Evolutionary conservation across 2,113 vertebrate genomes (phyloP).

Genomic region (Ascaphus truei): DNA sequence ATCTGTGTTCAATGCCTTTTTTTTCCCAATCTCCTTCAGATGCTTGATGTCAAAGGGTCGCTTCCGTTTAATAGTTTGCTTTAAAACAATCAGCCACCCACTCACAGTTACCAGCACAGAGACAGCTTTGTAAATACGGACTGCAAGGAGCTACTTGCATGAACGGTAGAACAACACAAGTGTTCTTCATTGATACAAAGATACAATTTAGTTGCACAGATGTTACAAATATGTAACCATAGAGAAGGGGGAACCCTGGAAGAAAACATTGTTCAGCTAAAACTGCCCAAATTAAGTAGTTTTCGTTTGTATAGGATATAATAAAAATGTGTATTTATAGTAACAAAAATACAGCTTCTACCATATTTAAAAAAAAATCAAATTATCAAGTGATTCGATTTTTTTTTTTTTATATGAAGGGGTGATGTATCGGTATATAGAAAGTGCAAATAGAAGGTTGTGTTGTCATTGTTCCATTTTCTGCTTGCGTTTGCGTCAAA

Average conservation of each 20-base stretch:
- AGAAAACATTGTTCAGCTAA: neutral
- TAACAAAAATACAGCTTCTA: too few species aligned
- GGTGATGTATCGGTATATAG: too few species aligned
- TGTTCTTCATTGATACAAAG: neutral
- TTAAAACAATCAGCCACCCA: conserved; percentile 27
- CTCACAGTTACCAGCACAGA: conserved; percentile 15
- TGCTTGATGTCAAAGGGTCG: conserved; percentile 27
- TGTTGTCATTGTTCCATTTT: too few species aligned
- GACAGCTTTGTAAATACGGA: conserved; percentile 34
- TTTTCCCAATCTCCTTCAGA: neutral
- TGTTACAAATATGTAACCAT: neutral
- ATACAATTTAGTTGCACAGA: neutral
- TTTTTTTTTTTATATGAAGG: too few species aligned
- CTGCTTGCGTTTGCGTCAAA: too few species aligned
- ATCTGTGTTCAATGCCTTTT: conserved; percentile 25
- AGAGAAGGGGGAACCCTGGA: neutral
- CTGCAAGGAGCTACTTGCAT: conserved; percentile 32
- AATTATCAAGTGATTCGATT: too few species aligned
- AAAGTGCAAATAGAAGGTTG: too few species aligned
- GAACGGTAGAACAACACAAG: conserved; percentile 27
- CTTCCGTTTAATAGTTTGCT: conserved; percentile 25
- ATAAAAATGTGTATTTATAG: too few species aligned
- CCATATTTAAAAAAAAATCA: too few species aligned
- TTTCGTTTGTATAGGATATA: too few species aligned
- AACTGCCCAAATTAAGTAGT: too few species aligned